Base-by-base conservation (phyloP, 2,113 vertebrate species). In the Capra hircus region DNA sequence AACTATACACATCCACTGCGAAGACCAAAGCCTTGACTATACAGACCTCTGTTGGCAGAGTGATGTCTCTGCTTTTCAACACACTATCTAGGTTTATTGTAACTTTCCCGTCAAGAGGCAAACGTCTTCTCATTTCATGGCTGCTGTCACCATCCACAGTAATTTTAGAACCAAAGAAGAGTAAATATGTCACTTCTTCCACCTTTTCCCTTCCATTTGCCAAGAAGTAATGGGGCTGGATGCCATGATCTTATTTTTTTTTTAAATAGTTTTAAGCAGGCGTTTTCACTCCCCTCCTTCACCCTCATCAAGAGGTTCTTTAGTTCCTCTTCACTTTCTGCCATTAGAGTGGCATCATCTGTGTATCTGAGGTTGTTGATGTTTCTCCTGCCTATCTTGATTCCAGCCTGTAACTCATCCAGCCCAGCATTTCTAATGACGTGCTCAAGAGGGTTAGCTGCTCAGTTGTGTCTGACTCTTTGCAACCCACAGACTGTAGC, bases 1-100 rank as follows among this genome's bases (percentile, higher is more conserved):
- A 71, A 71, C 64, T 11, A 71, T 3, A 40, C 10, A 71, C 2
- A 5, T 40, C 19, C 19, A 71, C 67, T 21, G 9, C 10, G n/a
- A 23, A 71, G 67, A 71, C n/a, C 19, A 71, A 71, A 71, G 67
- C 67, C n/a, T 71, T 36, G 19, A 71, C 64, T 36, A 36, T 71
- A 36, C 19, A 71, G n/a, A 23, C 19, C n/a, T 40, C 19, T 12
- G n/a, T 71, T 0, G 0, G 19, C n/a, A 23, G 19, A 23, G 19
- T 71, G 9, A 36, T 23, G 64, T 71, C 64, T 71, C 64, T 71
- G 64, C n/a, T 36, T 36, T 36, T 71, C 19, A 71, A 71, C 19
- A 36, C n/a, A 71, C 19, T 71, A 23, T 36, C 64, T 71, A 36
- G 64, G n/a, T 71, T 36, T 71, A 36, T 36, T 36, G 21, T 71